Base-by-base conservation (phyloP, 2,797 vertebrate genomes). In the Sebastes minor region DNA sequence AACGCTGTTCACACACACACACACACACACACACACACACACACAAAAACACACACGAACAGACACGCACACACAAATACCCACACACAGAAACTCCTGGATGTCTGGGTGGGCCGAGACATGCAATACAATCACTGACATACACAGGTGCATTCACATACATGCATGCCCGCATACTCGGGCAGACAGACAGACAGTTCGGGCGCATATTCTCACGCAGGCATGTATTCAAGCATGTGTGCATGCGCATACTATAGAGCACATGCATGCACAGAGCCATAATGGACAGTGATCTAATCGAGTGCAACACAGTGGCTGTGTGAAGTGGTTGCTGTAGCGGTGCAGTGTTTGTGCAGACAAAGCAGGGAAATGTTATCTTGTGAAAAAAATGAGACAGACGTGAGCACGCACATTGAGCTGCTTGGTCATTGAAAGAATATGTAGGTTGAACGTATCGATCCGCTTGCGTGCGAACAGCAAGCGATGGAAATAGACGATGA, bases 121-220 rank as follows among this genome's bases (percentile, higher is more conserved):
- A 65, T 84, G 63, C 74, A 64, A 66, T 32, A n/a, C 77, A 62
- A 57, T 87, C 76, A 65, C 71, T 59, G 59, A 72, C 70, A 74
- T n/a, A 83, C 87, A 82, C 84, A 88, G 87, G 85, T 92, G 84
- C 89, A 78, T 82, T 76, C 52, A 57, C 67, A 71, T 74, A 28
- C 56, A 73, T 75, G 80, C 78, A 30, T 72, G 66, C 66, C 74
- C 13, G 18, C 80, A 79, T 81, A 64, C 71, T 78, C 38, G 30
- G 55, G 25, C 64, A 75, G 42, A 65, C 83, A 75, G 42, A 65
- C 83, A 76, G 74, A 69, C 70, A 33, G 61, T 68, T 63, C 27
- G 57, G 80, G 68, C 27, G 1, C 84, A 85, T 76, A 74, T 84
- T 93, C 86, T 92, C 91, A 90, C 77, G 74, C 71, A 90, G 83